Evolutionary conservation across 2,113 vertebrate genomes (phyloP), one percentile per base, ranked within the genome.

Genomic region (Condylura cristata): DNA sequence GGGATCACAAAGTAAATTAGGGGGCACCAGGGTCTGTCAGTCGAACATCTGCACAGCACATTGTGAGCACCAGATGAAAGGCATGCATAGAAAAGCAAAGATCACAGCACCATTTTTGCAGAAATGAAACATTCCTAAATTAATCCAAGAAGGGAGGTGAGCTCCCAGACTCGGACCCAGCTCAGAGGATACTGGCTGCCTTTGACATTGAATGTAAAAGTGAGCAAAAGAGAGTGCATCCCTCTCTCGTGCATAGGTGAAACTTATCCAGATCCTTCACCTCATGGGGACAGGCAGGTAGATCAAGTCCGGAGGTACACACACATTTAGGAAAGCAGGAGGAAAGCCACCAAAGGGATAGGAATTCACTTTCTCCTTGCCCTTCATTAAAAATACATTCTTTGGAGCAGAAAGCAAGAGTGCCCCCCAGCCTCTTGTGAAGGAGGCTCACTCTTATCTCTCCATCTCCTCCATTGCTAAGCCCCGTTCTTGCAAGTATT

Each of bases 1-100:
- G 63, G 60, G 90, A 82, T 90, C 85, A 74, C 68, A 79, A 75
- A 93, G 94, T 92, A 96, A 97, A 96, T 92, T 88, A 83, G 85
- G 79, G 95, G 90, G 85, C 88, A 86, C 28, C 13, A 0, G 53
- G 93, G 92, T 90, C 95, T 85, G 32, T 84, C 68, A 0, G 71
- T 2, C 18, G 37, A 95, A 97, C 97, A 97, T 97, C 96, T 97
- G 97, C 24, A 84, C 37, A 28, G 80, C 96, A 97, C 93, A 96
- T 96, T 97, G 93, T 60, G 79, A 95, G 58, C 0, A 0, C 86
- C 61, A 80, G 95, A 96, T 96, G 91, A 97, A 95, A 96, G 96
- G 96, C 74, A 48, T 16, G 82, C 79, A n/a, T 39, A 93, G 92
- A 66, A 86, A 96, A 93, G 95, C 89, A 82, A 92, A 95, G 94